Conservation (phyloP, 1,140 invertebrate species). For the Drosophila mayri region DNA sequence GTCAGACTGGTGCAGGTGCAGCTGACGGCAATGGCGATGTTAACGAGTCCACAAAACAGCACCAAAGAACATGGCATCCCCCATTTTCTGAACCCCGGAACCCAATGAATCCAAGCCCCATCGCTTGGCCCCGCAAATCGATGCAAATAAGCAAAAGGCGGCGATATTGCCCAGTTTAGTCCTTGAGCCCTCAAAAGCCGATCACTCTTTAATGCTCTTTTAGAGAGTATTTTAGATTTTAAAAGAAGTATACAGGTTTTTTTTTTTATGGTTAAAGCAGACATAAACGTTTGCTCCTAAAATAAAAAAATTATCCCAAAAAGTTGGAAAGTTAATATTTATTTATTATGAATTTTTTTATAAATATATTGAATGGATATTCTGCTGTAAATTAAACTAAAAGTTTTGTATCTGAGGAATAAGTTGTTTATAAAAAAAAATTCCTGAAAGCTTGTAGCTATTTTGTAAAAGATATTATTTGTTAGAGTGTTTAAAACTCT, state of each 20-base stretch:
- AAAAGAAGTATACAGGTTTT: not conserved
- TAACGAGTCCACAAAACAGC: slow-evolving; percentile 74
- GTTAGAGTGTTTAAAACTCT: not conserved
- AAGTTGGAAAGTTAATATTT: not conserved
- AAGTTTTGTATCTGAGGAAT: not conserved
- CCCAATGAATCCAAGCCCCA: not conserved
- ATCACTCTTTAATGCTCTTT: slow-evolving; percentile 7
- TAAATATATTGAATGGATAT: not conserved
- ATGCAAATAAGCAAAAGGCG: slow-evolving; percentile 57
- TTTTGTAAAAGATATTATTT: not conserved
- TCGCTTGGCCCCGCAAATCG: slow-evolving; percentile 34
- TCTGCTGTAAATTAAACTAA: not conserved
- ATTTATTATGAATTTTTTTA: not conserved
- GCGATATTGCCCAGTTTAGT: slow-evolving; percentile 41
- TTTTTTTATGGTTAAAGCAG: too few relatives aligned
- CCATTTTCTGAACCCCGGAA: not conserved
- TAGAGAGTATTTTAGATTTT: not conserved
- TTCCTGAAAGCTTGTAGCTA: too few relatives aligned
- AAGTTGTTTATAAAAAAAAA: too few relatives aligned
- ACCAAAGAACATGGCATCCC: slow-evolving; percentile 15
- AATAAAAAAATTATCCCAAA: too few relatives aligned
- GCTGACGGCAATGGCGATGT: slow-evolving; percentile 76
- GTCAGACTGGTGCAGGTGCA: slow-evolving; percentile 62
- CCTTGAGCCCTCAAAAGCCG: slow-evolving; percentile 16
- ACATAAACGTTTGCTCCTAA: not conserved